Conservation (phyloP, 2,888 invertebrate genomes). For the Phalera bucephala region DNA sequence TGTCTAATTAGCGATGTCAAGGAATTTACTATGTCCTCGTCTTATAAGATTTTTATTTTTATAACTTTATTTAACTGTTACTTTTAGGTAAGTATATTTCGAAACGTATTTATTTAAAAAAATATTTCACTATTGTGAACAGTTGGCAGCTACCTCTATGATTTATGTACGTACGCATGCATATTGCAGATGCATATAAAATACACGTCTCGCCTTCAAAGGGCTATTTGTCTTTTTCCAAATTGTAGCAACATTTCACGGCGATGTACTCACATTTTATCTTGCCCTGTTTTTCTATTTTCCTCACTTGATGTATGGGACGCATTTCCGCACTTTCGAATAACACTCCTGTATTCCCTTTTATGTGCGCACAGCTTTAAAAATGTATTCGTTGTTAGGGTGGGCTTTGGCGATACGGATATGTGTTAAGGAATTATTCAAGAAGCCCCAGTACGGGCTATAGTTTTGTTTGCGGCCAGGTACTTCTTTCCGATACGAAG, state of each 20-base stretch:
- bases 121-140: too few species aligned
- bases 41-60: too few species aligned
- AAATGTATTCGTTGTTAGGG: conserved; percentile 72
- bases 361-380: conserved; percentile 74
- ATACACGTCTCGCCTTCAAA: conserved; percentile 56
- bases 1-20: too few species aligned
- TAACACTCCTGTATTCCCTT: conserved; percentile 75
- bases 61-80: neutral
- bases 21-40: too few species aligned
- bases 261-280: conserved; percentile 73
- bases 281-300: conserved; percentile 76
- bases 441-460: conserved; percentile 28
- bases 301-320: conserved; percentile 76
- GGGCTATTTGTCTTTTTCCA: conserved; percentile 67
- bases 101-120: too few species aligned
- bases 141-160: neutral
- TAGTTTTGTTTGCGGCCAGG: neutral
- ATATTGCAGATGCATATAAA: conserved; percentile 51
- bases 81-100: too few species aligned
- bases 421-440: conserved; percentile 58
- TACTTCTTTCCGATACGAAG: neutral
- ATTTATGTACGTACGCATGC: neutral
- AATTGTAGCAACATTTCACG: conserved; percentile 74
- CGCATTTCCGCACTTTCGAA: conserved; percentile 79
- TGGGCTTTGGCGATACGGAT: conserved; percentile 47